Evolutionary conservation across 2,888 invertebrate genomes (phyloP).

Genomic region (Pomacea canaliculata): DNA sequence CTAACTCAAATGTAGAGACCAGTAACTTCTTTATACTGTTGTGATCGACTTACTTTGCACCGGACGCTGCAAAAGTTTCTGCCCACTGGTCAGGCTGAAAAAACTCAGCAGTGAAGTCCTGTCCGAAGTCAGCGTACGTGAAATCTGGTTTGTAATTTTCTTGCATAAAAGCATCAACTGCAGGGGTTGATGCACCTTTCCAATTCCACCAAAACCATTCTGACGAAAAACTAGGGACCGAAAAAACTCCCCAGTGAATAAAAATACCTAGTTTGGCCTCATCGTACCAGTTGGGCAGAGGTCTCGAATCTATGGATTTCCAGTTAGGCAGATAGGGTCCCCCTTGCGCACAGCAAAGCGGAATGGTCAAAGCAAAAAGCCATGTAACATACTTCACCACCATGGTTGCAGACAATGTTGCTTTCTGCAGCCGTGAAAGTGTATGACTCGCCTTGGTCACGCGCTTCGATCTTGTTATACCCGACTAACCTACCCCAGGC

Average conservation of each 20-base stretch:
- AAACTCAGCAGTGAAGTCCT: constrained; percentile 86
- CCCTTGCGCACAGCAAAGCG: background rate
- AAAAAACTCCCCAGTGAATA: constrained; percentile 72
- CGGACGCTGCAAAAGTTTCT: constrained; percentile 83
- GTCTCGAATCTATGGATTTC: constrained; percentile 87
- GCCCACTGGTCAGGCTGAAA: constrained; percentile 89
- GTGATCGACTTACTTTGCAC: constrained; percentile 77
- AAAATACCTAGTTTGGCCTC: constrained; percentile 72
- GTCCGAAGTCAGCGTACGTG: constrained; percentile 92
- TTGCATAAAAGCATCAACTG: constrained; percentile 78
- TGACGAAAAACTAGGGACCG: constrained; percentile 63
- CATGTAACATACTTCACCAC: too few species aligned
- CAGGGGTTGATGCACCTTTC: constrained; percentile 73
- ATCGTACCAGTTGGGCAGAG: constrained; percentile 74
- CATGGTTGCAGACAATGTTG: too few species aligned
- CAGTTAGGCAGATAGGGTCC: constrained; percentile 77
- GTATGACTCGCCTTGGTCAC: background rate
- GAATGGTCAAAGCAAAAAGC: background rate
- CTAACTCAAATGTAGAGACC: too few species aligned
- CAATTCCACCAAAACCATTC: constrained; percentile 95
- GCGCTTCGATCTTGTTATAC: too few species aligned
- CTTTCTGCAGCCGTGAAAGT: too few species aligned
- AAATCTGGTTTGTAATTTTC: constrained; percentile 86
- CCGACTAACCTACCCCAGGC: too few species aligned
- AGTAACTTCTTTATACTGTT: too few species aligned